phyloP scores from a whole-genome alignment of 37 sponge, comb jelly and placozoan genomes.

The Agelas oroides region DNA sequence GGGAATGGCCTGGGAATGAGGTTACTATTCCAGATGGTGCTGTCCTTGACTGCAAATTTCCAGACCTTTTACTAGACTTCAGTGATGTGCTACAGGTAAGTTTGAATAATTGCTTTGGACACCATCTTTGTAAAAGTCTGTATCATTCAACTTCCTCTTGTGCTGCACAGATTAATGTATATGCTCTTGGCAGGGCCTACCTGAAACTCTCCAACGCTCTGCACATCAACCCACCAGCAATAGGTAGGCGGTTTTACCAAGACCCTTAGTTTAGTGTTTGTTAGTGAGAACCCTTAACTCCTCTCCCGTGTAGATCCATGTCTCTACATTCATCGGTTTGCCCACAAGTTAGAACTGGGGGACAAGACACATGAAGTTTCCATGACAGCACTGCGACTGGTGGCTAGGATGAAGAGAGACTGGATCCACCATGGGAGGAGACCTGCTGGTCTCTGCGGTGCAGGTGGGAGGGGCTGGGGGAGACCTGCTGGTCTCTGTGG shows the following conservation, averaged over 20 bases:
- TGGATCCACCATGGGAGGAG: slow-evolving; percentile 98
- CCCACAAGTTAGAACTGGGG: slow-evolving; percentile 93
- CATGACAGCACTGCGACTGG: slow-evolving; percentile 92
- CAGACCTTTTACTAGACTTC: slow-evolving; percentile 94
- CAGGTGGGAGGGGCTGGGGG: slow-evolving; percentile 62
- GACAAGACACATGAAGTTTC: slow-evolving; percentile 94
- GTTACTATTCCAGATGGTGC: no score
- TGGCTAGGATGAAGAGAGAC: slow-evolving; percentile 98
- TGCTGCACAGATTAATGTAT: slow-evolving; percentile 88
- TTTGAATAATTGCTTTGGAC: no score
- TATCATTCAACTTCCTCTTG: no score
- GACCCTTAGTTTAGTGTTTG: no score
- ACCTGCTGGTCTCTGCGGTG: slow-evolving; percentile 98
- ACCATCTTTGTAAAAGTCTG: no score
- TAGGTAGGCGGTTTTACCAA: slow-evolving; percentile 55
- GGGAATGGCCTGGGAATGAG: background rate
- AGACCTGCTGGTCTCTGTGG: slow-evolving; percentile 97
- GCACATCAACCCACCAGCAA: slow-evolving; percentile 95
- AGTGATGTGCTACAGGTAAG: slow-evolving; percentile 94
- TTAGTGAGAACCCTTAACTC: no score
- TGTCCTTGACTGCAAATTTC: no score
- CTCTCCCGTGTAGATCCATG: slow-evolving; percentile 81
- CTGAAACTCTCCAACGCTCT: slow-evolving; percentile 87
- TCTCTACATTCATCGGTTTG: slow-evolving; percentile 97
- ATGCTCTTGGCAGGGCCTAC: slow-evolving; percentile 92